These are phyloP conservation scores for Rotaria macrura DNA, from an alignment of 2,888 invertebrate species.

Conservation along the genomic window DNA sequence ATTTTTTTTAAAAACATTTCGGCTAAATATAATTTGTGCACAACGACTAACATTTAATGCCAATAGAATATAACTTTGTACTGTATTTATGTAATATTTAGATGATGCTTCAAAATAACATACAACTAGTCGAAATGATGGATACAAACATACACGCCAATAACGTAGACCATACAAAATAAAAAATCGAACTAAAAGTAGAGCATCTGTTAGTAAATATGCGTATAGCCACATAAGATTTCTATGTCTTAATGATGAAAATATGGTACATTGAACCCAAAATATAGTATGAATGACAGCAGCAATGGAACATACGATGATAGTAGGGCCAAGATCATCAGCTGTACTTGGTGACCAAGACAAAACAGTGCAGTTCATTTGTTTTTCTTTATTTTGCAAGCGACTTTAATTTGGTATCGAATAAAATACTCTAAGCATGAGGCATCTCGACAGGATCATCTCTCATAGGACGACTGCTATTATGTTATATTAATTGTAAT, in stretches of 20 bases:
- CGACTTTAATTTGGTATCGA: too few species aligned
- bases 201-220: background rate
- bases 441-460: background rate
- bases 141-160: background rate
- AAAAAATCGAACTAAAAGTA: background rate
- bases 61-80: background rate
- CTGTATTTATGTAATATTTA: background rate
- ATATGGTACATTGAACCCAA: background rate
- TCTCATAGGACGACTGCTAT: background rate
- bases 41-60: background rate
- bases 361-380: background rate
- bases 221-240: background rate
- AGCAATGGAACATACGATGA: background rate
- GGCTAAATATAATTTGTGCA: background rate
- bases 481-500: too few species aligned
- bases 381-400: too few species aligned
- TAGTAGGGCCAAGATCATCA: background rate
- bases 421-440: too few species aligned
- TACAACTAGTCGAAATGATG: background rate
- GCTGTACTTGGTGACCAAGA: background rate
- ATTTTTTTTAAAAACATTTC: background rate
- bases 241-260: background rate
- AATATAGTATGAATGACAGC: background rate
- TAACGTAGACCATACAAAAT: background rate
- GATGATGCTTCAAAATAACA: background rate